These are phyloP conservation scores for Polydrusus pterygomalis DNA, from an alignment of 2,888 invertebrate genomes.

Conservation along the genomic window DNA sequence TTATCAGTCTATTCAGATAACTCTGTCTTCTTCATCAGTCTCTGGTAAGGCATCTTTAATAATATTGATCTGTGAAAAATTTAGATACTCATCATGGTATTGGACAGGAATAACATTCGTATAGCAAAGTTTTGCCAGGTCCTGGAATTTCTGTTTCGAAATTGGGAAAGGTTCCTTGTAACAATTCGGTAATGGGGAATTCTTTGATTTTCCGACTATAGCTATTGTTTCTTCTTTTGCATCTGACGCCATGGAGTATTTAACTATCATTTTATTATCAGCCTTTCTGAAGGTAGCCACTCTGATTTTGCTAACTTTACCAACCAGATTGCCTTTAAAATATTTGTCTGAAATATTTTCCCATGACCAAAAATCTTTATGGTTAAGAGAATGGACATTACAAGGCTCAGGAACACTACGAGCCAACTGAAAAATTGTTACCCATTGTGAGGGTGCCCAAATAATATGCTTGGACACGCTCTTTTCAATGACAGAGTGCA, in stretches of 20 bases:
- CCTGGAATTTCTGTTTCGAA: slow-evolving; percentile 22
- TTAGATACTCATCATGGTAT: slow-evolving; percentile 19
- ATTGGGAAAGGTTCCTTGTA: slow-evolving; percentile 21
- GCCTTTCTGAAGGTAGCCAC: slow-evolving; percentile 19
- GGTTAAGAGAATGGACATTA: background rate
- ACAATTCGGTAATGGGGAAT: slow-evolving; percentile 12
- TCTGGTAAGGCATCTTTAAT: slow-evolving; percentile 45
- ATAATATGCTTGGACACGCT: slow-evolving; percentile 23
- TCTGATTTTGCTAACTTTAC: slow-evolving; percentile 22
- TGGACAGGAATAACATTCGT: slow-evolving; percentile 19
- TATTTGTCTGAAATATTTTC: slow-evolving; percentile 28
- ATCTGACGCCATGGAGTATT: slow-evolving; percentile 4
- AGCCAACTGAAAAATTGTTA: slow-evolving; percentile 23
- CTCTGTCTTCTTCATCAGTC: slow-evolving; percentile 20
- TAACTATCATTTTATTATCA: slow-evolving; percentile 9
- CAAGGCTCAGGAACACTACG: slow-evolving; percentile 24
- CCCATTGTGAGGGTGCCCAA: slow-evolving; percentile 26
- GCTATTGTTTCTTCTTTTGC: slow-evolving; percentile 14
- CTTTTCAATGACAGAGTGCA: slow-evolving; percentile 31
- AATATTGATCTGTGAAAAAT: slow-evolving; percentile 1
- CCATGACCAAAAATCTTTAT: slow-evolving; percentile 9
- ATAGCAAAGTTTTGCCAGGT: slow-evolving; percentile 21
- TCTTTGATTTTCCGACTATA: slow-evolving; percentile 12
- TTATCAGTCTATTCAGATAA: slow-evolving; percentile 8
- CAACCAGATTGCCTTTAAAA: slow-evolving; percentile 32